Conservation (phyloP, 2,888 invertebrate genomes). For the Ecliptopera silaceata region DNA sequence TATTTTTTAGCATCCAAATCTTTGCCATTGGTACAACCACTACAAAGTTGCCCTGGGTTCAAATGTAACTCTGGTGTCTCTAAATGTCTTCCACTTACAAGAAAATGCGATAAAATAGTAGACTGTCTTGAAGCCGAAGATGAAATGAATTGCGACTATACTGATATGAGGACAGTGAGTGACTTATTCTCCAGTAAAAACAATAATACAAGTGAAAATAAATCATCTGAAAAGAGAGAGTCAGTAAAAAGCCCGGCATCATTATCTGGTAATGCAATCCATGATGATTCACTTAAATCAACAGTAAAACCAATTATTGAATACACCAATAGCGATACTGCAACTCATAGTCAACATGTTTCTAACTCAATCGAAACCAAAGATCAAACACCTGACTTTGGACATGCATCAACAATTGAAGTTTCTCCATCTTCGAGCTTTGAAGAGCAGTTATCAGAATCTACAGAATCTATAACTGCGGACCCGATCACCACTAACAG, state of each 20-base stretch:
- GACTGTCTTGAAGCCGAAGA: slow-evolving; percentile 93
- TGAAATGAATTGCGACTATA: slow-evolving; percentile 85
- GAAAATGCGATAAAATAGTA: slow-evolving; percentile 87
- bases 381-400: slow-evolving; percentile 33
- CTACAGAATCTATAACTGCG: slow-evolving; percentile 44
- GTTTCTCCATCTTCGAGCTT: slow-evolving; percentile 41
- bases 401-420: slow-evolving; percentile 53
- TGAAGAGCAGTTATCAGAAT: slow-evolving; percentile 36
- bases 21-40: slow-evolving; percentile 77
- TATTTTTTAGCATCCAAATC: slow-evolving; percentile 69
- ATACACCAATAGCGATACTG: slow-evolving; percentile 1
- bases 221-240: slow-evolving; percentile 27
- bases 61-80: slow-evolving; percentile 85
- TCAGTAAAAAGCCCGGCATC: background rate
- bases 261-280: background rate
- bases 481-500: slow-evolving; percentile 38
- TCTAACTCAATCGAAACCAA: slow-evolving; percentile 8
- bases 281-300: background rate
- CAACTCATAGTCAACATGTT: background rate
- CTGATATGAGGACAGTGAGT: slow-evolving; percentile 36
- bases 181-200: background rate
- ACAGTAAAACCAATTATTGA: background rate
- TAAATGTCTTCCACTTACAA: slow-evolving; percentile 86
- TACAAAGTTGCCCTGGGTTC: slow-evolving; percentile 88
- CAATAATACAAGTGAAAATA: slow-evolving; percentile 16